A percentile compares a stretch with the other conserved stretches of the same genome.
Evolutionary conservation across 2,797 vertebrate species (phyloP).

Genomic region (Xenentodon cancila): DNA sequence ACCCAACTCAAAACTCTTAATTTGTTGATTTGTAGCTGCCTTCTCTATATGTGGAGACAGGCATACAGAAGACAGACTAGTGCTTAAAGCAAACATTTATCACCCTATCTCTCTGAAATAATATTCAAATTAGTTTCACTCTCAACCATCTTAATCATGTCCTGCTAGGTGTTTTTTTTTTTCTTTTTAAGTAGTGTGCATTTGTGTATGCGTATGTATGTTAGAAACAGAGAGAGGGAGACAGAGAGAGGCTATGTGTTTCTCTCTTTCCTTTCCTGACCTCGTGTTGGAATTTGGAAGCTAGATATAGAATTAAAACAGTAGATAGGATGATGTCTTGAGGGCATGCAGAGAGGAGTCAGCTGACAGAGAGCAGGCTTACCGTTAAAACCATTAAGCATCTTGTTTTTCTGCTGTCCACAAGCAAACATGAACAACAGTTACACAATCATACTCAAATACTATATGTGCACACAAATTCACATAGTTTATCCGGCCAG

Average conservation of each 20-base stretch:
- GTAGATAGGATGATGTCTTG: constrained; percentile 24
- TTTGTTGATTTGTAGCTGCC: neutral
- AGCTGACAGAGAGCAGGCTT: constrained; percentile 72
- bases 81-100: neutral
- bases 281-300: too few species aligned
- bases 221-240: too few species aligned
- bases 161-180: constrained; percentile 9
- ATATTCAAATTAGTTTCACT: neutral
- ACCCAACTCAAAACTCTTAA: too few species aligned
- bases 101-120: neutral
- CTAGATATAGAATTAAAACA: too few species aligned
- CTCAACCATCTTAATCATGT: constrained; percentile 7
- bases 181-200: too few species aligned
- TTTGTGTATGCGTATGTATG: too few species aligned
- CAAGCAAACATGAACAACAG: constrained; percentile 37
- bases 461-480: constrained; percentile 18
- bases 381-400: constrained; percentile 69
- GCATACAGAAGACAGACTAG: neutral
- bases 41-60: neutral
- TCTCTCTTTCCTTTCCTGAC: too few species aligned
- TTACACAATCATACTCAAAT: constrained; percentile 17
- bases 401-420: constrained; percentile 37
- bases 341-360: constrained; percentile 60
- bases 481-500: constrained; percentile 22
- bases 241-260: too few species aligned